phyloP scores from a whole-genome alignment of 53 echinoderm and acorn worm species.

The Mesocentrotus franciscanus region DNA sequence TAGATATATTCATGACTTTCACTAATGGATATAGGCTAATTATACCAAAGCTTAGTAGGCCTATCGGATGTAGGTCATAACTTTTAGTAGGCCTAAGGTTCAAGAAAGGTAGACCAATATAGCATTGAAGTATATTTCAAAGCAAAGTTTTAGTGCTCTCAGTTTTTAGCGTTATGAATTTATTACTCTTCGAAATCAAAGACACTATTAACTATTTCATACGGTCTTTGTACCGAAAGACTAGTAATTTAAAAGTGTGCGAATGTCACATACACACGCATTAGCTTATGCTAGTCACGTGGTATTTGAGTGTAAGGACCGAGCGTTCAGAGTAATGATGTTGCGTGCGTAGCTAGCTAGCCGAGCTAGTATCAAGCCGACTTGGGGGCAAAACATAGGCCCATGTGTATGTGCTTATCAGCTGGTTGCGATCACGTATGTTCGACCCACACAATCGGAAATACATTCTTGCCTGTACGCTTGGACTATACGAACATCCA shows the following conservation, averaged over 20 bases:
- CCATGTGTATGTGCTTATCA: slow-evolving; percentile 46
- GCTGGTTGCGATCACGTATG: slow-evolving; percentile 36
- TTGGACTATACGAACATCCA: not conserved
- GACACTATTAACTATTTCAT: not conserved
- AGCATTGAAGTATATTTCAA: no score
- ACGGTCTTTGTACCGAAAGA: slow-evolving; percentile 20
- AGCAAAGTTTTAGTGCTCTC: not conserved
- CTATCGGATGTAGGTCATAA: no score
- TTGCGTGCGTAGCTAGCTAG: slow-evolving; percentile 24
- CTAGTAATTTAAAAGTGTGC: slow-evolving; percentile 44
- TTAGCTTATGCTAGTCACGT: slow-evolving; percentile 43
- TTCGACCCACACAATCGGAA: slow-evolving; percentile 14
- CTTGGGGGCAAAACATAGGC: slow-evolving; percentile 59
- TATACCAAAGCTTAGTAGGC: no score
- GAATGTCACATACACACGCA: slow-evolving; percentile 52
- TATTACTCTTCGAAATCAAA: not conserved
- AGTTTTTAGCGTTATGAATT: not conserved
- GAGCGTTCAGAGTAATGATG: slow-evolving; percentile 57
- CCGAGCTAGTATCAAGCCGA: not conserved
- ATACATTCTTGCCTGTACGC: slow-evolving; percentile 20
- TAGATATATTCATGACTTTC: no score
- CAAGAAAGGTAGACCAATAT: no score
- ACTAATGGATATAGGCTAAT: no score
- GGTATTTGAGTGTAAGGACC: slow-evolving; percentile 59
- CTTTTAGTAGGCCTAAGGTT: no score